Base-by-base conservation (phyloP, 2,113 vertebrate genomes). In the Hippocampus zosterae region DNA sequence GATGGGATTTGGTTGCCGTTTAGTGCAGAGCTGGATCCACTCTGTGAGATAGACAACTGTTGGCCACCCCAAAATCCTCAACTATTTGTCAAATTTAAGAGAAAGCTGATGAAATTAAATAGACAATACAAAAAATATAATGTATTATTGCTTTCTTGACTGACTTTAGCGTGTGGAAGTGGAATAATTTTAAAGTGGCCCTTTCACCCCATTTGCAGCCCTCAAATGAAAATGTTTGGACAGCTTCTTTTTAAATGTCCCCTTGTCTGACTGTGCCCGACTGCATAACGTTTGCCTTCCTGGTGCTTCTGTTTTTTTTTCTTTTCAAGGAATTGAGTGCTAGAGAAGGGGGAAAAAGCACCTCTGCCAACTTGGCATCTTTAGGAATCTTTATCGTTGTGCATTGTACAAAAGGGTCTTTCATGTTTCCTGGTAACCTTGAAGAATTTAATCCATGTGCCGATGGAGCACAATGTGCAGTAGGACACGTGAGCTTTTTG, bases 371-470 rank as follows among this genome's bases (percentile, higher is more conserved):
- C 46, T 64, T 21, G 1, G 50, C 57, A 41, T 60, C 66, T 66
- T 60, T 48, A 53, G 41, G 55, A 70, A 23, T 44, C 60, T 19
- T 67, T 56, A 25, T 25, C 53, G 9, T 41, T 62, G 15, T 60
- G 7, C 69, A 41, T 61, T 48, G 59, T 44, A 81, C 76, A 88
- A 70, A 78, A 71, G 68, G 72, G 55, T 67, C 63, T 81, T 81
- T 84, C 15, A 68, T 81, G 62, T 48, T 2, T 40, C 52, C 8
- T 61, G 3, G 48, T 81, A 81, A 82, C 66, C 80, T 64, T 74
- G 77, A 75, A 80, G 80, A 85, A 69, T 75, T 64, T 21, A 74
- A 82, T 79, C 69, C 52, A 63, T 23, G 48, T 27, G 33, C 25
- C 42, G 72, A 68, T 53, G 68, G 63, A 74, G 65, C 27, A 37